phyloP scores from a whole-genome alignment of 2,797 vertebrate genomes.

The Hippoglossus hippoglossus region DNA sequence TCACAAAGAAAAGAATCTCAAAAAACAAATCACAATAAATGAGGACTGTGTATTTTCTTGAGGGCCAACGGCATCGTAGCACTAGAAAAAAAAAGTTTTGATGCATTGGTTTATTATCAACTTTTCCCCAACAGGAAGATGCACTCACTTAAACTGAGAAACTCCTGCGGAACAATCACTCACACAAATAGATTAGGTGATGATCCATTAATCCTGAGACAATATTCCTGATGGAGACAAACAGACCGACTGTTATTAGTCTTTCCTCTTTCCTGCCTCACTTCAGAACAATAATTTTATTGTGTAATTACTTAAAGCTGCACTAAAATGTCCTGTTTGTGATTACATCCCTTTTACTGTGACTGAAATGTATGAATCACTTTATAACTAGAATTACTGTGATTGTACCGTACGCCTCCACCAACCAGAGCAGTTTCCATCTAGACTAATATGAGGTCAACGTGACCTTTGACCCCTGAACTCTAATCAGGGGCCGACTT shows the following conservation, averaged over 20 bases:
- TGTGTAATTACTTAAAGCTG: too few species aligned
- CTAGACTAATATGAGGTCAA: too few species aligned
- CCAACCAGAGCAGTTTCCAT: too few species aligned
- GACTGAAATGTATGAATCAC: too few species aligned
- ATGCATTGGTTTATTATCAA: constrained; percentile 35
- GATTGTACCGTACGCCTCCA: too few species aligned
- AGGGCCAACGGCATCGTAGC: constrained; percentile 20
- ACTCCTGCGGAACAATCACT: constrained; percentile 5
- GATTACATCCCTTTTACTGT: too few species aligned
- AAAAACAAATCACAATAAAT: constrained; percentile 31
- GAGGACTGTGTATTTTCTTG: constrained; percentile 7
- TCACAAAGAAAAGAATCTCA: constrained; percentile 7
- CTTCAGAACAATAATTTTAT: too few species aligned
- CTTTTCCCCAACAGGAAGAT: constrained; percentile 28
- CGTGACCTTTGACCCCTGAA: too few species aligned
- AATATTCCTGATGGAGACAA: constrained; percentile 23
- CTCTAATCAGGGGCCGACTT: too few species aligned
- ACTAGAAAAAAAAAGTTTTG: constrained; percentile 6
- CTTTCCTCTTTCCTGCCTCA: not conserved
- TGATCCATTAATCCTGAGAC: constrained; percentile 41
- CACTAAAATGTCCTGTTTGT: too few species aligned
- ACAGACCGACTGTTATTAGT: not conserved
- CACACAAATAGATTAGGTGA: constrained; percentile 18
- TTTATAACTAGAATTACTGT: too few species aligned
- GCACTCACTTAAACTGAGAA: constrained; percentile 14